Evolutionary conservation across 2,888 invertebrate species (phyloP), one percentile per base, ranked within the genome.

Genomic region (Epistrophe grossulariae): DNA sequence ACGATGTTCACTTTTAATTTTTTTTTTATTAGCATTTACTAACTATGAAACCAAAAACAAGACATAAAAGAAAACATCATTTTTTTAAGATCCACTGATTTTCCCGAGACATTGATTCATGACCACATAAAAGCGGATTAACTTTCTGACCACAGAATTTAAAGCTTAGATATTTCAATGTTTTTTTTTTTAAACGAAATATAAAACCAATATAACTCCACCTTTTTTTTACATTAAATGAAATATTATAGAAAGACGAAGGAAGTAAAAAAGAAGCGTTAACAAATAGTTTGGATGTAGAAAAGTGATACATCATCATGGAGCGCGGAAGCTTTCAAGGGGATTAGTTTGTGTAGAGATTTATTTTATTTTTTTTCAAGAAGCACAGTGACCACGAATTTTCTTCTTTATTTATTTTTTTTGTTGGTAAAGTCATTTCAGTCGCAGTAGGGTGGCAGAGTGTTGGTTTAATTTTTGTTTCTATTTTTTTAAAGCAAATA

Each of bases 371-470:
- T 40, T 50, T 59, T 38, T 28, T 35, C 55, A 72, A 64, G 40
- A 79, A 72, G 28, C 79, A 24, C 24, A 79, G 40, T 79, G 79
- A 73, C 79, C 79, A 80, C 45, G 60, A 62, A 35, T 35, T 35
- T 35, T 31, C 31, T 31, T 31, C 31, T 24, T 40, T 40, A 24
- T 40, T n/a, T n/a, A n/a, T n/a, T n/a, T n/a, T n/a, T 40, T 19
- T 40, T 4, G 5, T 40, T 43, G 24, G 9, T 5, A 1, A 64
- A 66, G 66, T 17, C 28, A 66, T 28, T 28, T n/a, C 19, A 31
- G 15, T 7, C 45, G 7, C n/a, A 64, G 31, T 45, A 17, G 28
- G 31, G 45, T 40, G n/a, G 19, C 13, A 19, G 10, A 19, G 8
- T 4, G 13, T 5, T 35, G 7, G 19, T 35, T 35, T 68, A 17